Evolutionary conservation across 1,140 invertebrate species (phyloP).

Genomic region (Musca vetustissima): DNA sequence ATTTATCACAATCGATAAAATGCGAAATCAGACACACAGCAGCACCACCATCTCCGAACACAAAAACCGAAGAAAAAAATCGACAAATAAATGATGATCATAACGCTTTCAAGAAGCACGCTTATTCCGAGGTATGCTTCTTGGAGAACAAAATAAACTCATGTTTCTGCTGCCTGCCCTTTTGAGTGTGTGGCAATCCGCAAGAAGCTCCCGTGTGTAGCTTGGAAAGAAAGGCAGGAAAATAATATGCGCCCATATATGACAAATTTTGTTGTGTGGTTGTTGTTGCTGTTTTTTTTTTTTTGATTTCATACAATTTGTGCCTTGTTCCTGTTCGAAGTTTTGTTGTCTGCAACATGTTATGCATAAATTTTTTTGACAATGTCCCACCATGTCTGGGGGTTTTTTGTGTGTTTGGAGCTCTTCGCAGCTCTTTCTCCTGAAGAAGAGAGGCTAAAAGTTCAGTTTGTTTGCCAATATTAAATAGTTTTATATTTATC

Average conservation of each 20-base stretch:
- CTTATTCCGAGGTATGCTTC: not conserved
- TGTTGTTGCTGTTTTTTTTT: no score
- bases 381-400: no score
- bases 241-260: no score
- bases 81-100: conserved; percentile 12
- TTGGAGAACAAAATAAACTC: no score
- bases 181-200: no score
- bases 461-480: conserved; percentile 18
- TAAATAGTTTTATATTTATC: conserved; percentile 22
- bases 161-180: no score
- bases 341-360: conserved; percentile 19
- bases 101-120: not conserved
- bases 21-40: conserved; percentile 24
- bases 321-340: no score
- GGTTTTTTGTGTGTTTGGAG: not conserved
- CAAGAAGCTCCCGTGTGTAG: no score
- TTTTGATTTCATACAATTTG: no score
- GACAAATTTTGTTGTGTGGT: no score
- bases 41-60: not conserved
- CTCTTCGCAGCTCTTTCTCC: not conserved
- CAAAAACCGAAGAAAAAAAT: no score
- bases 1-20: conserved; percentile 49
- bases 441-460: not conserved
- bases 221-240: no score
- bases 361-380: conserved; percentile 19